Base-by-base conservation (phyloP, 2,797 vertebrate genomes). In the Arrhamphus sclerolepis region DNA sequence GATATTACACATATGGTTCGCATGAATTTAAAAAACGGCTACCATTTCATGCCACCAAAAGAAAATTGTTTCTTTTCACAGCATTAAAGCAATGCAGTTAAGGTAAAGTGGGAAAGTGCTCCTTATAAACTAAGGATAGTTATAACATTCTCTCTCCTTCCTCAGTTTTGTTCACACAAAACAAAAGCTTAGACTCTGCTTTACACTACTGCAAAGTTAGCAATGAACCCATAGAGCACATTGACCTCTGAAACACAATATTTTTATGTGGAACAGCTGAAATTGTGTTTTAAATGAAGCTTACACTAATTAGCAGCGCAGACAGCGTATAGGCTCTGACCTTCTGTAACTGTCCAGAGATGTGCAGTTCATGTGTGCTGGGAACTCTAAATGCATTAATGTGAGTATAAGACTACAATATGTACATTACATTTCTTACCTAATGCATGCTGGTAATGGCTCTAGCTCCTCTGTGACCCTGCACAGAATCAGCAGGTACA, bases 391-490 rank as follows among this genome's bases (percentile, higher is more conserved):
- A 11, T 1, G 16, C 29, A 21, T 48, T 62, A 62, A 72, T 61
- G 50, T 50, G 14, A 57, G 16, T 20, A 20, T 29, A 55, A 47
- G 39, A 56, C 51, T 60, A 55, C 41, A 22, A 49, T 44, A 42
- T 56, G 40, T 29, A 40, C 53, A 48, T 62, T 56, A 62, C 49
- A 24, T 50, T 53, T 46, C 46, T 70, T 46, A 52, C 66, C 43
- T 58, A 73, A 62, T 79, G 73, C 82, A 73, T 73, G n/a, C 69
- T 71, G 77, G 70, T 75, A 75, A 56, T 55, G 14, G 46, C 57
- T 57, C 57, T 56, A 66, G 58, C 43, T 63, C 63, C 53, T 34
- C 39, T 16, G 55, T 81, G 80, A 77, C 78, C 83, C 74, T 40
- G 26, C 5, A 41, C 52, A 54, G 43, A 49, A 77, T 70, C 66